Evolutionary conservation across 2,797 vertebrate species (phyloP).

Genomic region (Centroberyx gerrardi): DNA sequence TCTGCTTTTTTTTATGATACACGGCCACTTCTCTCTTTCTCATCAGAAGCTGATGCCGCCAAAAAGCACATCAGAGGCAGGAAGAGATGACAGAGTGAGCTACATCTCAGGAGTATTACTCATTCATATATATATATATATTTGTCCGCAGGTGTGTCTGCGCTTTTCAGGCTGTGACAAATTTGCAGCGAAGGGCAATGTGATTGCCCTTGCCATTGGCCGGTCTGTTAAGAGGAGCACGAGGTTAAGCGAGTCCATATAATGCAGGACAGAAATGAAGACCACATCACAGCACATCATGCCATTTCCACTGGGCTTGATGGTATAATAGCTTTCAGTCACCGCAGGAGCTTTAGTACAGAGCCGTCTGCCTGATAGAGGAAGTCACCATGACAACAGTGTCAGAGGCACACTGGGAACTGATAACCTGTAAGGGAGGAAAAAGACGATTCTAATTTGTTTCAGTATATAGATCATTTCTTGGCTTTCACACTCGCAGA

Average conservation of each 20-base stretch:
- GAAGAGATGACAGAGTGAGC: slow-evolving; percentile 22
- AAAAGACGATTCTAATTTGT: slow-evolving; percentile 66
- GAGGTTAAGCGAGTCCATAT: slow-evolving; percentile 75
- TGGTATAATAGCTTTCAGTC: slow-evolving; percentile 72
- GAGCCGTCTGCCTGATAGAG: slow-evolving; percentile 54
- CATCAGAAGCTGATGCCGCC: slow-evolving; percentile 23
- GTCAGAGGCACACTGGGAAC: slow-evolving; percentile 65
- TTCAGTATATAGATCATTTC: slow-evolving; percentile 55
- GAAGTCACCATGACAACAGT: slow-evolving; percentile 80
- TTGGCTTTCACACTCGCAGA: slow-evolving; percentile 43
- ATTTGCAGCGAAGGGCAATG: slow-evolving; percentile 54
- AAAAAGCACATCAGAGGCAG: slow-evolving; percentile 31
- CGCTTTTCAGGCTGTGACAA: slow-evolving; percentile 50
- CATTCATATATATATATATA: slow-evolving; percentile 11
- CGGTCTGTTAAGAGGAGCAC: slow-evolving; percentile 59
- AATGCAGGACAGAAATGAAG: slow-evolving; percentile 57
- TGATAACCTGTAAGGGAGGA: slow-evolving; percentile 71
- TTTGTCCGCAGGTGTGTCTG: slow-evolving; percentile 25
- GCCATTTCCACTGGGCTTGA: slow-evolving; percentile 66
- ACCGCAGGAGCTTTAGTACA: slow-evolving; percentile 67
- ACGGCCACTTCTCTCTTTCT: neutral
- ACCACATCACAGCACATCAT: slow-evolving; percentile 65
- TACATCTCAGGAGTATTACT: slow-evolving; percentile 36
- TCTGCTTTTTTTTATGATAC: neutral
- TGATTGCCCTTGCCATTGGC: slow-evolving; percentile 57